Conservation (phyloP, 1,140 invertebrate species). For the Camponotus floridanus region DNA sequence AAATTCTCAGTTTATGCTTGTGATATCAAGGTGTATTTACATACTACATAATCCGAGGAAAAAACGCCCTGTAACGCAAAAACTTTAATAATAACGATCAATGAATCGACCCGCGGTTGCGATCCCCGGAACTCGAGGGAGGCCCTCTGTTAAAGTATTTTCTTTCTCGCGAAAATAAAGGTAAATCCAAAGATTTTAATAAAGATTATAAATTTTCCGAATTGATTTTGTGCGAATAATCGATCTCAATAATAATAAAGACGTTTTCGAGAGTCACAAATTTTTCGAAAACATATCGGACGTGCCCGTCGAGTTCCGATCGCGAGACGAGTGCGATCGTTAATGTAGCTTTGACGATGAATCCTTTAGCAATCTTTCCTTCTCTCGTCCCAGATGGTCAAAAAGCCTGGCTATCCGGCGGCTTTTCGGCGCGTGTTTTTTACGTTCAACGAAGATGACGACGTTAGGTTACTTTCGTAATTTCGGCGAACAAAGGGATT, state of each 20-base stretch:
- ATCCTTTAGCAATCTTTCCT: slow-evolving; percentile 84
- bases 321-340: slow-evolving; percentile 71
- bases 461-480: slow-evolving; percentile 78
- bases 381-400: slow-evolving; percentile 82
- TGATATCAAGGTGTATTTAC: slow-evolving; percentile 86
- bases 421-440: slow-evolving; percentile 81
- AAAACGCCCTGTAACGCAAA: slow-evolving; percentile 86
- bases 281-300: slow-evolving; percentile 25
- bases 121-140: slow-evolving; percentile 71
- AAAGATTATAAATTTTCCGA: slow-evolving; percentile 1
- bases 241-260: background rate
- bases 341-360: slow-evolving; percentile 85
- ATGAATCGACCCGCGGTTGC: slow-evolving; percentile 80
- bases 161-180: background rate
- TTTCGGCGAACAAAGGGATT: slow-evolving; percentile 69
- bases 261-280: slow-evolving; percentile 10
- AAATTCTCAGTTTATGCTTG: slow-evolving; percentile 85
- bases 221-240: background rate
- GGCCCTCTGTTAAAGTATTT: background rate
- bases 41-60: slow-evolving; percentile 86
- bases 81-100: slow-evolving; percentile 79
- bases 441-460: slow-evolving; percentile 82
- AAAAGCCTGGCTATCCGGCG: slow-evolving; percentile 80
- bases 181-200: background rate
- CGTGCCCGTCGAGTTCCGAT: slow-evolving; percentile 63